These are phyloP conservation scores for Apodemus sylvaticus DNA, from an alignment of 2,113 vertebrate genomes.

Conservation along the genomic window DNA sequence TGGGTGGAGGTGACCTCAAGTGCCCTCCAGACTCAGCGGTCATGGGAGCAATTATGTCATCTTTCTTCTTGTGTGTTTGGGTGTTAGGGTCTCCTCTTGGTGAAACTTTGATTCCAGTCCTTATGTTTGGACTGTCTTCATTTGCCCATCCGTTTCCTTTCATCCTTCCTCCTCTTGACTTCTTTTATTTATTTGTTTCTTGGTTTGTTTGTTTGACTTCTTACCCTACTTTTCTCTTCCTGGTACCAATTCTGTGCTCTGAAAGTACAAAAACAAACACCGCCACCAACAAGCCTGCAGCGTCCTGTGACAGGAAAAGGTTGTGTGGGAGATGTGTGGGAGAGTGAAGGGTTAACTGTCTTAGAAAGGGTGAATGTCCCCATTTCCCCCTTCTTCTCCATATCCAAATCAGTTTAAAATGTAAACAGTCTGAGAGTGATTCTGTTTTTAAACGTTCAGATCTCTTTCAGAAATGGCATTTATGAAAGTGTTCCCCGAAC, in stretches of 20 bases:
- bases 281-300: too few relatives aligned
- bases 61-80: not conserved
- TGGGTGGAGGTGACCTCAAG: not conserved
- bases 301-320: not conserved
- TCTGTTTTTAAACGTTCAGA: not conserved
- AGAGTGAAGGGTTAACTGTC: not conserved
- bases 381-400: not conserved
- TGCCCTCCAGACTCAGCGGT: not conserved
- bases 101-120: not conserved
- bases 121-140: not conserved
- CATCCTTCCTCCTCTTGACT: not conserved
- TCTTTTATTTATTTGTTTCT: not conserved
- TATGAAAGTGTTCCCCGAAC: not conserved
- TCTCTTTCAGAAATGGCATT: not conserved
- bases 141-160: not conserved
- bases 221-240: not conserved
- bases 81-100: not conserved
- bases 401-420: constrained; percentile 21
- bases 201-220: not conserved
- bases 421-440: not conserved
- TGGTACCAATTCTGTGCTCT: not conserved
- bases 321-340: not conserved
- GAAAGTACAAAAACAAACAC: not conserved
- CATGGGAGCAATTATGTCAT: not conserved
- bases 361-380: not conserved